These are phyloP conservation scores for Erythrocercus mccallii DNA, from an alignment of 2,113 vertebrate species.

Conservation along the genomic window DNA sequence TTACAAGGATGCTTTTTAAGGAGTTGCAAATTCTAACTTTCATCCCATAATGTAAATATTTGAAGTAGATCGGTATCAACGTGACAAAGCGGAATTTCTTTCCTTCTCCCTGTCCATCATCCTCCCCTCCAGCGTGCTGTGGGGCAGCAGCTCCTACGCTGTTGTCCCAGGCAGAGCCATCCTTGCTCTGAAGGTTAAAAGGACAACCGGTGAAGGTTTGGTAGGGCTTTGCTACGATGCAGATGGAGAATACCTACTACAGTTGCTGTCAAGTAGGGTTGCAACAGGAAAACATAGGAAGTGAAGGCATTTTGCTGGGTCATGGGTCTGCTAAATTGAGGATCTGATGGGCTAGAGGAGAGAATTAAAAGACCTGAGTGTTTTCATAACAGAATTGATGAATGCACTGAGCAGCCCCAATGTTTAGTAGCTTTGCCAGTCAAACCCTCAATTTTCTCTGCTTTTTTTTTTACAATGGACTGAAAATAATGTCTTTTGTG, in stretches of 20 bases:
- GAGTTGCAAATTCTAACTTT: not conserved
- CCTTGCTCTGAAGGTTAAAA: not conserved
- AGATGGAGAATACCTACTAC: not conserved
- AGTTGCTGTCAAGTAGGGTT: not conserved
- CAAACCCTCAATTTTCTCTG: not conserved
- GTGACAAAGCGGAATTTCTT: not conserved
- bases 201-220: not conserved
- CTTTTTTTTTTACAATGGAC: not conserved
- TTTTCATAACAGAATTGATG: not conserved
- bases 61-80: not conserved
- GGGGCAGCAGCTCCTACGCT: not conserved
- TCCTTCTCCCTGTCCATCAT: not conserved
- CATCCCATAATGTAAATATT: not conserved
- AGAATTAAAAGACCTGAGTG: not conserved
- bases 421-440: not conserved
- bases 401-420: not conserved
- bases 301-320: not conserved
- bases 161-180: not conserved
- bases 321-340: not conserved
- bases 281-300: not conserved
- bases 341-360: not conserved
- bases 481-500: not conserved
- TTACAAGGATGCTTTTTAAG: not conserved
- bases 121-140: not conserved
- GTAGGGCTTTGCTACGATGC: not conserved